Percentiles rank a stretch among this genome's conserved stretches.
Conservation (phyloP, 1,140 invertebrate species). For the Lepidotrigona ventralis region DNA sequence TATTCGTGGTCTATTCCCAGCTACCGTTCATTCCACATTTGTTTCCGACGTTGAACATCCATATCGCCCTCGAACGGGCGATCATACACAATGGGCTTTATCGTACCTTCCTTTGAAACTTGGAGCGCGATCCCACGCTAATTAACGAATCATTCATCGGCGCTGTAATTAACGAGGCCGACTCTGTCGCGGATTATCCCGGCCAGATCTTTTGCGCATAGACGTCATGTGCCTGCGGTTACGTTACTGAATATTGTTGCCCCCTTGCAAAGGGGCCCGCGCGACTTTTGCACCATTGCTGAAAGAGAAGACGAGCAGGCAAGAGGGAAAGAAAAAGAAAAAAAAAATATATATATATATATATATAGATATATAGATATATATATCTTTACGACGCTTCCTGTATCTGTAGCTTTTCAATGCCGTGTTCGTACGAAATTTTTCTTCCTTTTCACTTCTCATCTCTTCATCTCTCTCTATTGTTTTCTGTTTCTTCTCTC, state of each 20-base stretch:
- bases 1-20: slow-evolving; percentile 56
- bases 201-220: slow-evolving; percentile 52
- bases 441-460: neutral
- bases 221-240: slow-evolving; percentile 49
- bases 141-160: slow-evolving; percentile 79
- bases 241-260: slow-evolving; percentile 53
- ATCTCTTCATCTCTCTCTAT: neutral
- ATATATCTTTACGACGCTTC: slow-evolving; percentile 27
- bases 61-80: slow-evolving; percentile 67
- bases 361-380: neutral
- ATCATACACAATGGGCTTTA: slow-evolving; percentile 75
- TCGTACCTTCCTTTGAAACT: slow-evolving; percentile 74
- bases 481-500: neutral
- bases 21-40: slow-evolving; percentile 64
- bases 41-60: slow-evolving; percentile 64
- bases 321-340: neutral
- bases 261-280: slow-evolving; percentile 29
- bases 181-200: slow-evolving; percentile 65
- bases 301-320: neutral
- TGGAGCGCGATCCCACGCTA: slow-evolving; percentile 72
- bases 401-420: slow-evolving; percentile 1
- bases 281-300: slow-evolving; percentile 12
- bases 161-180: slow-evolving; percentile 77
- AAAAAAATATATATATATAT: slow-evolving; percentile 2
- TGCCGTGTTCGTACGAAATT: neutral